Conservation (phyloP, 2,113 vertebrate species). For the Myanophis thanlyinensis region DNA sequence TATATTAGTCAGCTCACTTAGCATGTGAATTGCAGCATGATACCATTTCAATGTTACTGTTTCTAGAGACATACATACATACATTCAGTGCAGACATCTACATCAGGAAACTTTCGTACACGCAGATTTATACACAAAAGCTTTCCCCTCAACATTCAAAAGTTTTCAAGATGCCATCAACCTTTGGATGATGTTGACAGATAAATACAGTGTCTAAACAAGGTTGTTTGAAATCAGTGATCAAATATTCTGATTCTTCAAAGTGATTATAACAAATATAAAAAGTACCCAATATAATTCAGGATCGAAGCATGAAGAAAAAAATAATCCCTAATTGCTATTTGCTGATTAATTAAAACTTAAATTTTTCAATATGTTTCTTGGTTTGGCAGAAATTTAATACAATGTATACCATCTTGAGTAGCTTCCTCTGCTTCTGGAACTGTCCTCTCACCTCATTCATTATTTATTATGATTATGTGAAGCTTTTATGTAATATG, state of each 20-base stretch:
- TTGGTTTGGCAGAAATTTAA: background rate
- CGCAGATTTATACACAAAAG: background rate
- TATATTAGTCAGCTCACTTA: background rate
- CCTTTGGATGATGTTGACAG: background rate
- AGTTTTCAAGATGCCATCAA: background rate
- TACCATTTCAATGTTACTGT: background rate
- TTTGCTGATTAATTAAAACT: background rate
- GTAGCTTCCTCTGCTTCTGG: background rate
- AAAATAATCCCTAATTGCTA: background rate
- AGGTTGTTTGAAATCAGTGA: background rate
- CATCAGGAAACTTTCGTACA: background rate
- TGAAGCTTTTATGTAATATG: background rate
- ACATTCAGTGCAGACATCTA: background rate
- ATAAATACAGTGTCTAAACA: background rate
- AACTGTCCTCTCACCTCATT: background rate
- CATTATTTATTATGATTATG: background rate
- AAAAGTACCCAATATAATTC: background rate
- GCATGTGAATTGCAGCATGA: background rate
- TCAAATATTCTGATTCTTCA: background rate
- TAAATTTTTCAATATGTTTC: background rate
- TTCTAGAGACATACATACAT: background rate
- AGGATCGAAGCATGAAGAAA: background rate
- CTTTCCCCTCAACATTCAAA: background rate
- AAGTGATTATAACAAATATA: background rate
- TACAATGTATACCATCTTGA: background rate